Conservation (phyloP, 2,113 vertebrate species). For the Sceloporus undulatus region DNA sequence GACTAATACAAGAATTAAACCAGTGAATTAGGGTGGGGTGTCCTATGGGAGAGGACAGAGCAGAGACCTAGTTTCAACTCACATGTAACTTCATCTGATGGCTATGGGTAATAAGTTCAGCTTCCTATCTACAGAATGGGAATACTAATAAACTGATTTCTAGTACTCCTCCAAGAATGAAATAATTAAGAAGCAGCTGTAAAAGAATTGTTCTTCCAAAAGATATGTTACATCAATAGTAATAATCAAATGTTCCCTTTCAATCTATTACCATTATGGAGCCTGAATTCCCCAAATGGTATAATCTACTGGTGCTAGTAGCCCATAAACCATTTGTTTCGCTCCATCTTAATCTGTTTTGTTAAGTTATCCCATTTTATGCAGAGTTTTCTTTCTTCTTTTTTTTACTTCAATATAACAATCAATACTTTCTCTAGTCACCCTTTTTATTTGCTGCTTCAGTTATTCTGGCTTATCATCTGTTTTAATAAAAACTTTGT, state of each 20-base stretch:
- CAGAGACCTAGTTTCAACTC: not conserved
- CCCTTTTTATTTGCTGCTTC: conserved; percentile 44
- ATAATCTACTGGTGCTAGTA: conserved; percentile 55
- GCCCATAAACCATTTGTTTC: conserved; percentile 49
- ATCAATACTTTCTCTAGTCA: conserved; percentile 12
- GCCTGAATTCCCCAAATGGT: conserved; percentile 49
- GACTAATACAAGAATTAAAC: not conserved
- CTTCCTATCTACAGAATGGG: not conserved
- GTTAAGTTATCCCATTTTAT: conserved; percentile 61
- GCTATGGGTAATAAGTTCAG: not conserved
- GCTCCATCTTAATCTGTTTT: conserved; percentile 58
- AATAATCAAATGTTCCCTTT: conserved; percentile 35
- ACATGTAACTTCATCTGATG: not conserved
- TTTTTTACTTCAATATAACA: conserved; percentile 43
- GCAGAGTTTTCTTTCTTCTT: conserved; percentile 41
- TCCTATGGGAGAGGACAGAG: not conserved
- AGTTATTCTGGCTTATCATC: conserved; percentile 56
- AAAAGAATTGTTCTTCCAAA: conserved; percentile 1
- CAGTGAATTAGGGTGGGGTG: not conserved
- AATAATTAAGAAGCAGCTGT: conserved; percentile 20
- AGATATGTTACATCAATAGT: conserved; percentile 18
- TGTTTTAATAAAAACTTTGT: conserved; percentile 67
- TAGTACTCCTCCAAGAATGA: conserved; percentile 5
- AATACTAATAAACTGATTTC: not conserved
- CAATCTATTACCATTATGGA: conserved; percentile 47